Evolutionary conservation across 2,888 invertebrate species (phyloP).

Genomic region (Shargacucullia verbasci): DNA sequence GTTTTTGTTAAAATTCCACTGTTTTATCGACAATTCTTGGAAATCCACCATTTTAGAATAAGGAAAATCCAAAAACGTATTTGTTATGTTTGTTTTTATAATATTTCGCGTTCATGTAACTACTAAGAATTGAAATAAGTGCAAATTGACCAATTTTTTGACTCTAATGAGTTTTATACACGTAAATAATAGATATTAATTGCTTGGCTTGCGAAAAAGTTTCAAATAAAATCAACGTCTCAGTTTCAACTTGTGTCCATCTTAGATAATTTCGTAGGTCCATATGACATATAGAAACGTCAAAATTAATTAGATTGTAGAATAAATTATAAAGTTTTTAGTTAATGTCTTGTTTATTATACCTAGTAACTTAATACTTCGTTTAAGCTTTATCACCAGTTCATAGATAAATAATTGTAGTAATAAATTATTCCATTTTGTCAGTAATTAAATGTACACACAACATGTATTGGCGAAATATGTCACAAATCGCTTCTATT

Average conservation of each 20-base stretch:
- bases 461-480: conserved; percentile 25
- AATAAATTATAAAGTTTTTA: too few relatives aligned
- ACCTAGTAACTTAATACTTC: background rate
- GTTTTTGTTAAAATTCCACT: conserved; percentile 38
- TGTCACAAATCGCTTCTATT: conserved; percentile 19
- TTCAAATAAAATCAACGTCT: too few relatives aligned
- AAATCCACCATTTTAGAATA: conserved; percentile 30
- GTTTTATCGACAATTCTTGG: conserved; percentile 51
- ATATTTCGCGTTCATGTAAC: conserved; percentile 25
- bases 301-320: too few relatives aligned
- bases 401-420: conserved; percentile 6
- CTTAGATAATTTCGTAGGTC: too few relatives aligned
- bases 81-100: conserved; percentile 39
- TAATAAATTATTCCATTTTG: conserved; percentile 33
- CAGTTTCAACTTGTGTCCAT: too few relatives aligned
- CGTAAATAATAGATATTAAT: background rate
- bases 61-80: conserved; percentile 47
- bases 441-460: conserved; percentile 37
- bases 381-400: conserved; percentile 3
- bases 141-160: conserved; percentile 13
- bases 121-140: conserved; percentile 17
- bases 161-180: conserved; percentile 4
- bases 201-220: background rate
- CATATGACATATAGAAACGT: too few relatives aligned
- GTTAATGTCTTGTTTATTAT: too few relatives aligned